phyloP scores from a whole-genome alignment of 2,888 invertebrate genomes.

The Ormyrus nitidulus region DNA sequence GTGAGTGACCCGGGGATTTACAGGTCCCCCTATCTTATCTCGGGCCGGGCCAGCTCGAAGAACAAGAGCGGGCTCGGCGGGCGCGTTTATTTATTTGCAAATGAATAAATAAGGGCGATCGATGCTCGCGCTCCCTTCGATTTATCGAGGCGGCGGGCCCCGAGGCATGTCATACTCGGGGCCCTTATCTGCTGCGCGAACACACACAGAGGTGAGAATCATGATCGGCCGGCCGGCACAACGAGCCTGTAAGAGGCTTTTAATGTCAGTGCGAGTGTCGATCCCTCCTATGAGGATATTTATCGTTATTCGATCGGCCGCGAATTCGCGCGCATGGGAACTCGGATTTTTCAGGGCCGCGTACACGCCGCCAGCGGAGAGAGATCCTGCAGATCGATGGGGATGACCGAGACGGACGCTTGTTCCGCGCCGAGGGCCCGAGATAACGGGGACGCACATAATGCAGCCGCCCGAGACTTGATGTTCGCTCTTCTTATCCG shows the following conservation, averaged over 20 bases:
- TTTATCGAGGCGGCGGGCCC: conserved; percentile 54
- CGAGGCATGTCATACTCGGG: conserved; percentile 70
- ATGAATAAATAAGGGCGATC: conserved; percentile 74
- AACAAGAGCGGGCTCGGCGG: conserved; percentile 58
- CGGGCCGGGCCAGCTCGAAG: background rate
- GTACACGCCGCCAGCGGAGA: too few relatives aligned
- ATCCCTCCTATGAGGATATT: conserved; percentile 62
- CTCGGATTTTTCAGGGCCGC: background rate
- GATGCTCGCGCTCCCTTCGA: conserved; percentile 63
- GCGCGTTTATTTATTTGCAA: conserved; percentile 73
- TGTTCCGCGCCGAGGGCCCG: conserved; percentile 26
- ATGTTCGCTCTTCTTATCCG: conserved; percentile 19
- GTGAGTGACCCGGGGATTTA: conserved; percentile 69
- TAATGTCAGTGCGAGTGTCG: conserved; percentile 67
- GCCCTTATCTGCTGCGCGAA: conserved; percentile 64
- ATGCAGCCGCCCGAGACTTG: background rate
- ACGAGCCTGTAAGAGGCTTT: conserved; percentile 73
- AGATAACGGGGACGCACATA: conserved; percentile 45
- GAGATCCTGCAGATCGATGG: conserved; percentile 17
- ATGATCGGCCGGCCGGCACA: conserved; percentile 62
- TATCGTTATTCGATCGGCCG: conserved; percentile 69
- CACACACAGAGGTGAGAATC: conserved; percentile 54
- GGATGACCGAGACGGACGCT: conserved; percentile 39
- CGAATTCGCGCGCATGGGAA: conserved; percentile 48
- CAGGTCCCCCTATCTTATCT: conserved; percentile 71